Evolutionary conservation across 2,888 invertebrate genomes (phyloP), one percentile per base, ranked within the genome.

Genomic region (Hirtodrosophila histrioides): DNA sequence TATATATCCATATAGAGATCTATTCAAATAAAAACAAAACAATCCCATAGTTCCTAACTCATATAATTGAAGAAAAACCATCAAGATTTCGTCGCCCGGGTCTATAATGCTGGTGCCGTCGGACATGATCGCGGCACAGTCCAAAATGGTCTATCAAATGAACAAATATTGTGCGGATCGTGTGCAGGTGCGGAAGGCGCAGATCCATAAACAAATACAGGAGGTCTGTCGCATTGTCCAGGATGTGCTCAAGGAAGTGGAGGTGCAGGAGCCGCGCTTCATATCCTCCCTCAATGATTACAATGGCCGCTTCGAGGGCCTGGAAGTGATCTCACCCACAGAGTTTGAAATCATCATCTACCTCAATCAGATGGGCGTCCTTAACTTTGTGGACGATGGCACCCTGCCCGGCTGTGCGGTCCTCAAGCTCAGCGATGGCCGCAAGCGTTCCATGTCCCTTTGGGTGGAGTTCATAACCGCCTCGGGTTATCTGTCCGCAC

Each of bases 401-500:
- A 96, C 97, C 0, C 92, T 97, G 78, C 97, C 97, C 2, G 98
- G 98, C 23, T 97, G 97, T 92, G 97, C 98, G 35, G 98, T 98
- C 46, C 93, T 98, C 46, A 98, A 98, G 92, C 93, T 98, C 37
- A 97, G 97, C 93, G 98, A 98, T 93, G 98, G 98, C 70, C 94
- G 98, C 73, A 98, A 98, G 91, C 94, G 98, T 56, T 98, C 98
- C 84, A 98, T 98, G 98, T 98, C 98, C 4, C 93, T 98, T 17
- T 98, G 98, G 98, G 98, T 98, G 54, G 98, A 98, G 92, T 98
- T 98, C 93, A 98, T 98, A 90, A 98, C 98, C 4, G 98, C 98
- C 7, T 97, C 97, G 4, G 98, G 98, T 4, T 98, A 98, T 91
- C 92, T 98, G 56, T 97, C 97, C 0, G 98, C 98, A n/a, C 93